Percentiles rank a stretch among this genome's conserved stretches.
Conservation (phyloP, 2,113 vertebrate species). For the Bettongia penicillata region DNA sequence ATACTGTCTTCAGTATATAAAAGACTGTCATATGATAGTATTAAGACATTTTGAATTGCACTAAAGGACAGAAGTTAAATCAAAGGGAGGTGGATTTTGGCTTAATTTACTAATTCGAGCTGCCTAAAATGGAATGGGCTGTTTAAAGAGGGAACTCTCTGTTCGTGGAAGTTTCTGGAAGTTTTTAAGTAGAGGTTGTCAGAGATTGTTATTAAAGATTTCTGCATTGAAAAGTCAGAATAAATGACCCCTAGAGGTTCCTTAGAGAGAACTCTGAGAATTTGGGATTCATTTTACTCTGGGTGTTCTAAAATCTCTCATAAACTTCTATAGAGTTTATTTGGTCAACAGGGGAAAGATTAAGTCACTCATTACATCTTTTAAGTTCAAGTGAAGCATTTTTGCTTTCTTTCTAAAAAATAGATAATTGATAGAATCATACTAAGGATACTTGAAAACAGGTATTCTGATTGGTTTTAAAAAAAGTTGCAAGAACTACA, state of each 20-base stretch:
- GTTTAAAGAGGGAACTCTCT: neutral
- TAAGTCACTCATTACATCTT: neutral
- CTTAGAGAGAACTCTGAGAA: neutral
- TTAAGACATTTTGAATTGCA: neutral
- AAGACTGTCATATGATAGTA: neutral
- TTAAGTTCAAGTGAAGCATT: neutral
- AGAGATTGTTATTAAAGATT: neutral
- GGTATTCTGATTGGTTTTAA: neutral
- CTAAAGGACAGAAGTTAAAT: neutral
- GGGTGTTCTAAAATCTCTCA: neutral
- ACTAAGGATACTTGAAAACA: neutral
- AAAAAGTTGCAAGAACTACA: neutral
- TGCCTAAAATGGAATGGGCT: neutral
- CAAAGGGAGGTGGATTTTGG: neutral
- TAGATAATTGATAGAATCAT: neutral
- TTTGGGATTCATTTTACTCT: neutral
- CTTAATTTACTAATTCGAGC: neutral
- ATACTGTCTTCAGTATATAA: neutral
- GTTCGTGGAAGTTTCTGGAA: neutral
- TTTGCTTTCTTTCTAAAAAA: neutral
- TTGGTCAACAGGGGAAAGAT: neutral
- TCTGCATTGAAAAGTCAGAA: neutral
- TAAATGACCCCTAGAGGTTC: neutral
- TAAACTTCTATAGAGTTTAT: neutral
- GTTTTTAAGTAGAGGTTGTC: neutral